phyloP scores from a whole-genome alignment of 2,888 invertebrate genomes.

The Itoplectis maculator region DNA sequence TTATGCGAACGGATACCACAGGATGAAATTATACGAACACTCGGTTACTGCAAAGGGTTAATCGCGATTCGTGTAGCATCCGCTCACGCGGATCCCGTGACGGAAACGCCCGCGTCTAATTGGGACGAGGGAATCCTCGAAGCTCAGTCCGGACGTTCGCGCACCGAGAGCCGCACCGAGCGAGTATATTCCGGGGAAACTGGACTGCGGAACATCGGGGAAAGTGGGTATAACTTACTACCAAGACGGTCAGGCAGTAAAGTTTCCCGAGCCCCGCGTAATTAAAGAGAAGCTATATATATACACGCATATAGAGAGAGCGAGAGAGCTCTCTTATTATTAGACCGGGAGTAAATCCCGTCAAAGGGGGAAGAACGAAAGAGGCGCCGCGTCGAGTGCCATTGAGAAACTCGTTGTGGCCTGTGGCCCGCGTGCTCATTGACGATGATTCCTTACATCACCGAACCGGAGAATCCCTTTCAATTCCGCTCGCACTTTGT shows the following conservation, averaged over 20 bases:
- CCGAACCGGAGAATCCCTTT: not conserved
- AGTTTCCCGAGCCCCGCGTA: slow-evolving; percentile 53
- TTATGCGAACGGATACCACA: too few species aligned
- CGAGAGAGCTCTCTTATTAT: slow-evolving; percentile 1
- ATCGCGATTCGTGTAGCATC: too few species aligned
- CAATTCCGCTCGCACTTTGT: not conserved
- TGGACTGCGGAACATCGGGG: not conserved
- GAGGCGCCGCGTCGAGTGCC: slow-evolving; percentile 1
- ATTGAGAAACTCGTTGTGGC: not conserved
- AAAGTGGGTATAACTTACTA: slow-evolving; percentile 37
- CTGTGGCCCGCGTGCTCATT: not conserved
- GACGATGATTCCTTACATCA: slow-evolving; percentile 4
- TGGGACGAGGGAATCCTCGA: not conserved
- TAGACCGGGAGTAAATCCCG: slow-evolving; percentile 24
- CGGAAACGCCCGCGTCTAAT: slow-evolving; percentile 2
- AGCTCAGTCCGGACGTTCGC: not conserved
- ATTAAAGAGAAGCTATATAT: slow-evolving; percentile 39
- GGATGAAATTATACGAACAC: not conserved
- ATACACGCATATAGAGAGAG: too few species aligned
- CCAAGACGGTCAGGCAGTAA: slow-evolving; percentile 46
- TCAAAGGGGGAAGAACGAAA: slow-evolving; percentile 40
- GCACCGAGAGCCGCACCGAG: not conserved
- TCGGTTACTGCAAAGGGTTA: too few species aligned
- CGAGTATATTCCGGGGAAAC: not conserved
- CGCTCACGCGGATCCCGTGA: not conserved